These are phyloP conservation scores for Agrotis clavis DNA, from an alignment of 2,888 invertebrate genomes.

Conservation along the genomic window DNA sequence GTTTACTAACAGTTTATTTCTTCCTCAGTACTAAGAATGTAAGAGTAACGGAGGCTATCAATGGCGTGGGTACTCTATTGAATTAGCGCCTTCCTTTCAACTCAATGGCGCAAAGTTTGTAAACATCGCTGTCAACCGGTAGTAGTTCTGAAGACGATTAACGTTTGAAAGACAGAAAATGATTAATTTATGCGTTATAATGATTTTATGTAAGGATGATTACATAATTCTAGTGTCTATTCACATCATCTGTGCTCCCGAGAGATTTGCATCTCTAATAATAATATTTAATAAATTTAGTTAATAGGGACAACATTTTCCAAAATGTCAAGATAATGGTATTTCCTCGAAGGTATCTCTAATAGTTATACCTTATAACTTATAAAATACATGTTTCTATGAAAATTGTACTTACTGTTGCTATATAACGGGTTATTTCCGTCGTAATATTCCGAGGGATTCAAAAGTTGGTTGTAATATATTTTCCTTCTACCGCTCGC, in stretches of 20 bases:
- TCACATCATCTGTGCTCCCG: no score
- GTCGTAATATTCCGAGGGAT: background rate
- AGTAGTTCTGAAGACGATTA: background rate
- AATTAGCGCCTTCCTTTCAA: conserved; percentile 16
- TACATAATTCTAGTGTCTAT: no score
- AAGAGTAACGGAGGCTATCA: conserved; percentile 13
- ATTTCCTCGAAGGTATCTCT: no score
- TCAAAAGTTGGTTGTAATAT: background rate
- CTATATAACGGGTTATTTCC: no score
- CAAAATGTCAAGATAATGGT: no score
- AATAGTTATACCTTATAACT: no score
- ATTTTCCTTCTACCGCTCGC: background rate
- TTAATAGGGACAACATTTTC: no score
- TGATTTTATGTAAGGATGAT: no score
- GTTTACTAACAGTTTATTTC: conserved; percentile 2
- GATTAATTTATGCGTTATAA: background rate
- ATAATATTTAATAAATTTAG: no score
- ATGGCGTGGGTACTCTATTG: conserved; percentile 32
- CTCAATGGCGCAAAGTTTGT: conserved; percentile 27
- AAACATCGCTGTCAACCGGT: conserved; percentile 27
- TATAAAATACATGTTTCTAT: no score
- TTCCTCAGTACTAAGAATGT: conserved; percentile 14
- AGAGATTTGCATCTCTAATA: no score
- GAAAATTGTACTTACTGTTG: no score
- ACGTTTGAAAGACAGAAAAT: background rate